A percentile compares a stretch with the other conserved stretches of the same genome.
Evolutionary conservation across 2,113 vertebrate genomes (phyloP).

Genomic region (Gadus chalcogrammus): DNA sequence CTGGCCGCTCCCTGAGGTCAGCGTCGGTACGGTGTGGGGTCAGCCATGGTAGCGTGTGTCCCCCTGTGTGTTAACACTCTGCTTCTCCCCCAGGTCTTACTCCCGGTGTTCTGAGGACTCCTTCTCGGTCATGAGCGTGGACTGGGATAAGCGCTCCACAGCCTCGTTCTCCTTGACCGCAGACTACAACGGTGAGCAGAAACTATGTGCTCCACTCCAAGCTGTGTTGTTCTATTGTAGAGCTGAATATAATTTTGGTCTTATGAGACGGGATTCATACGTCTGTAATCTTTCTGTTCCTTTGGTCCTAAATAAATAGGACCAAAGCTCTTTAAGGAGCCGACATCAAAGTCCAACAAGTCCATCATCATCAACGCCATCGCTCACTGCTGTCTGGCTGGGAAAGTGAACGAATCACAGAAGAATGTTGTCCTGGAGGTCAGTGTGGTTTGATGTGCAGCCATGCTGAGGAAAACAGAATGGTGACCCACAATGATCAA

Average conservation of each 20-base stretch:
- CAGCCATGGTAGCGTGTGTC: background rate
- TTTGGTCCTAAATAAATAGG: conserved; percentile 61
- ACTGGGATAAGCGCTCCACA: conserved; percentile 95
- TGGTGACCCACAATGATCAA: too few species aligned
- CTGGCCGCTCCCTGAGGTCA: conserved; percentile 91
- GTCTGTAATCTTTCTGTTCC: too few species aligned
- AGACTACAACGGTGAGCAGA: conserved; percentile 86
- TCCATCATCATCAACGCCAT: conserved; percentile 94
- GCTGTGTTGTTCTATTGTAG: too few species aligned
- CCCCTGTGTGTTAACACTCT: background rate
- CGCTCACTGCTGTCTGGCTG: conserved; percentile 94
- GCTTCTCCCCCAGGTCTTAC: background rate
- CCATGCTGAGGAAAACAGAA: too few species aligned
- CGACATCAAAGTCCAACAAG: conserved; percentile 96
- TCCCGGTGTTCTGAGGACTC: conserved; percentile 87
- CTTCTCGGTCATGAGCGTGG: conserved; percentile 87
- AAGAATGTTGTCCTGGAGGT: conserved; percentile 94
- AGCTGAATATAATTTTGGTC: too few species aligned
- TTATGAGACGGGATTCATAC: too few species aligned
- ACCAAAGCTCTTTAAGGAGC: conserved; percentile 94
- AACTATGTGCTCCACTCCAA: too few species aligned
- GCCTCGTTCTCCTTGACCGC: conserved; percentile 94
- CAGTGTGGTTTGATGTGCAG: too few species aligned
- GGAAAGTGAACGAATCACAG: conserved; percentile 93
- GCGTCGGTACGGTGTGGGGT: background rate